Percentiles rank a stretch among this genome's conserved stretches.
These are phyloP conservation scores for Drosophila nasuta DNA, from an alignment of 1,140 invertebrate species.

Conservation along the genomic window DNA sequence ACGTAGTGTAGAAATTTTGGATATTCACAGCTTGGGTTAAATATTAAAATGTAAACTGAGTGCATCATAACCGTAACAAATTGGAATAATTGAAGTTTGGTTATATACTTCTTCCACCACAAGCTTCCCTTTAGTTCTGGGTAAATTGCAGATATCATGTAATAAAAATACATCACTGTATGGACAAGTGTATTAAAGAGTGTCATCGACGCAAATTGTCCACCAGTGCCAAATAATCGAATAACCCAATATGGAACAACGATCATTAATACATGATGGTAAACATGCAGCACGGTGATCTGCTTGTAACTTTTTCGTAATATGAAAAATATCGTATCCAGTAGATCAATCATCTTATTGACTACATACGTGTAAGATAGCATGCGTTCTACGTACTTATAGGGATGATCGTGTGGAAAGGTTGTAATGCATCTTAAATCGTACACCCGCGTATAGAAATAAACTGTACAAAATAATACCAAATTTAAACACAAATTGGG, in stretches of 20 bases:
- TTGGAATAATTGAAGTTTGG: constrained; percentile 32
- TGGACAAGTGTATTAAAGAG: constrained; percentile 33
- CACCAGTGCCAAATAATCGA: constrained; percentile 16
- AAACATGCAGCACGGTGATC: constrained; percentile 43
- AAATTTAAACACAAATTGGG: too few species aligned
- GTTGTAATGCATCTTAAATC: constrained; percentile 15
- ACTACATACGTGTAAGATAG: constrained; percentile 3
- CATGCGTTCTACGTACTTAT: constrained; percentile 3
- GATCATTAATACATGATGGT: constrained; percentile 35
- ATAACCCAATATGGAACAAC: not conserved
- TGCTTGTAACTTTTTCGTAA: constrained; percentile 50
- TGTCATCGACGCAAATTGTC: constrained; percentile 10
- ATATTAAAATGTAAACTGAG: not conserved
- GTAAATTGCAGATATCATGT: constrained; percentile 25
- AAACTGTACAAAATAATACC: too few species aligned
- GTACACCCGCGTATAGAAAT: not conserved
- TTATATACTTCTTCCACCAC: constrained; percentile 51
- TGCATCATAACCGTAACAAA: constrained; percentile 11
- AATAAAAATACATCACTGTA: constrained; percentile 41
- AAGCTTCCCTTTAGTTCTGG: constrained; percentile 3
- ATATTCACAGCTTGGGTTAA: constrained; percentile 20
- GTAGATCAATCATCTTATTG: constrained; percentile 33
- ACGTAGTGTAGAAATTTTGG: not conserved
- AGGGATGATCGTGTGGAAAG: constrained; percentile 10
- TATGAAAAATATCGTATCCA: constrained; percentile 43